These are phyloP conservation scores for Psococerastis gibbosa DNA, from an alignment of 2,888 invertebrate genomes.

Conservation along the genomic window DNA sequence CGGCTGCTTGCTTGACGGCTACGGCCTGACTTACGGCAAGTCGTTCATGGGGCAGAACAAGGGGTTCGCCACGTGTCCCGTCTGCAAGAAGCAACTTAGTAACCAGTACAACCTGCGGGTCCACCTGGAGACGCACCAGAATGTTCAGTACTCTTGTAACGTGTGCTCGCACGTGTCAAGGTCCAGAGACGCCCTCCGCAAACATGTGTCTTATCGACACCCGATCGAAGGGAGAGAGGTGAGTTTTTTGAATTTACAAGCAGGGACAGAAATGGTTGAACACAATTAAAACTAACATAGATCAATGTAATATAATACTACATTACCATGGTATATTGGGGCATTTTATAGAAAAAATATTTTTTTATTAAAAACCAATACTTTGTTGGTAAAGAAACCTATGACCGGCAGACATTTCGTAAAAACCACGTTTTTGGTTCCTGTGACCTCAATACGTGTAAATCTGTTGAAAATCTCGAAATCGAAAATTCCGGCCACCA, in stretches of 20 bases:
- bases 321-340: too few relatives aligned
- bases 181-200: slow-evolving; percentile 68
- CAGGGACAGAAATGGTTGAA: too few relatives aligned
- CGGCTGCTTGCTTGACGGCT: background rate
- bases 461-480: too few relatives aligned
- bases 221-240: slow-evolving; percentile 31
- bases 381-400: too few relatives aligned
- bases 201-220: slow-evolving; percentile 75
- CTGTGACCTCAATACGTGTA: too few relatives aligned
- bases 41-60: slow-evolving; percentile 28
- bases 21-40: background rate
- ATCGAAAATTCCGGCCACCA: too few relatives aligned
- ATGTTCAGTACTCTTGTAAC: slow-evolving; percentile 68
- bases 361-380: too few relatives aligned
- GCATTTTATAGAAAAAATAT: too few relatives aligned
- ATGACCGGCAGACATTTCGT: too few relatives aligned
- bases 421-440: too few relatives aligned
- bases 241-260: background rate
- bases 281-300: too few relatives aligned
- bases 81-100: slow-evolving; percentile 73
- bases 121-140: slow-evolving; percentile 81
- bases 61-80: slow-evolving; percentile 50
- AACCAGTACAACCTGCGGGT: slow-evolving; percentile 81
- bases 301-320: too few relatives aligned
- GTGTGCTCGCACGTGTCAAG: slow-evolving; percentile 76